These are phyloP conservation scores for Meandrina meandrites DNA, from an alignment of 92 coral and sea anemone species.

Conservation along the genomic window DNA sequence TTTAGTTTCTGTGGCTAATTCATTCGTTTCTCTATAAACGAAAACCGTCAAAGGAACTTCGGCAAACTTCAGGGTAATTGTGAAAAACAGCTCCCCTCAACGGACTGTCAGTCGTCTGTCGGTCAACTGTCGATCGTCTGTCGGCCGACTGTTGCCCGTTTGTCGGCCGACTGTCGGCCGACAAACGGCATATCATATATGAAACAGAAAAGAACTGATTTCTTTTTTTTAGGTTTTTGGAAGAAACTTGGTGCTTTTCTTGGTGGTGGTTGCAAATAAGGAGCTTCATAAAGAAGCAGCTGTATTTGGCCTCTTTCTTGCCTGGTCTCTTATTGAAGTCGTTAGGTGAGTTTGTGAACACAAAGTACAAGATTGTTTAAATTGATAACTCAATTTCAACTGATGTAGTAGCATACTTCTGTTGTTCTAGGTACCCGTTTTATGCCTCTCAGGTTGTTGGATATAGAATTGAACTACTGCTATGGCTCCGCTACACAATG, in stretches of 20 bases:
- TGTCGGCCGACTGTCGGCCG: no score
- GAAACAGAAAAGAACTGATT: background rate
- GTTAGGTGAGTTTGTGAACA: conserved; percentile 61
- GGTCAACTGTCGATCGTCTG: no score
- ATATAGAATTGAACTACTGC: conserved; percentile 77
- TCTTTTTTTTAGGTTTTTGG: conserved; percentile 71
- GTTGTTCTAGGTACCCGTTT: conserved; percentile 80
- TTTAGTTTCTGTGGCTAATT: no score
- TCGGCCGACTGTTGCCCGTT: no score
- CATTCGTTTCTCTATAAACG: no score
- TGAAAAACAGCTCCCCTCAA: no score
- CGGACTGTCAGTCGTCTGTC: no score
- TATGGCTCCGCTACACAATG: conserved; percentile 90
- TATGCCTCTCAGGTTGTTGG: conserved; percentile 82
- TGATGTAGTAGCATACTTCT: background rate
- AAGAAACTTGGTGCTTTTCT: conserved; percentile 76
- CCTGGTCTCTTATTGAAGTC: conserved; percentile 94
- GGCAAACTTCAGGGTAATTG: no score
- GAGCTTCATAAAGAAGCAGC: conserved; percentile 82
- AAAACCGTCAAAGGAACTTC: no score
- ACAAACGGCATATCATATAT: no score
- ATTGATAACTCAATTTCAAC: background rate
- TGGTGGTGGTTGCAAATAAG: conserved; percentile 83
- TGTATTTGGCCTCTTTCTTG: conserved; percentile 74
- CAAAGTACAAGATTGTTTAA: background rate